A percentile compares a stretch with the other conserved stretches of the same genome.
Evolutionary conservation across 1,140 invertebrate species (phyloP).

Genomic region (Drosophila arawakana): DNA sequence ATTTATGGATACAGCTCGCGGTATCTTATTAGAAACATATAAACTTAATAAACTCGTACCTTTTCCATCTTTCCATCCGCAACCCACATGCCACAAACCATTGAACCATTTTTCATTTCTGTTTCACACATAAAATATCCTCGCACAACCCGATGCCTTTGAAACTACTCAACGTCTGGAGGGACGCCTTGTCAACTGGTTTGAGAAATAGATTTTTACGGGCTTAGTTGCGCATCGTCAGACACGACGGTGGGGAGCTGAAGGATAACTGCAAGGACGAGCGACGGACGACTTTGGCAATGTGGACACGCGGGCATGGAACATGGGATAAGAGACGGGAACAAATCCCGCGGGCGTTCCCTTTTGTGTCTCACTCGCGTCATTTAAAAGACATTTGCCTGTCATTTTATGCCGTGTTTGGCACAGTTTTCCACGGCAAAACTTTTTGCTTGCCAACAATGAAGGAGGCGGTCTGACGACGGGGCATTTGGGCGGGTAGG

Average conservation of each 20-base stretch:
- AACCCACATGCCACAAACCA: slow-evolving; percentile 13
- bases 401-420: slow-evolving; percentile 82
- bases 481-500: background rate
- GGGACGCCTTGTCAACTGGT: slow-evolving; percentile 76
- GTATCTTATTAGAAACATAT: slow-evolving; percentile 43
- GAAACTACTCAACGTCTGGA: slow-evolving; percentile 32
- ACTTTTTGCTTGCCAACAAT: slow-evolving; percentile 54
- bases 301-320: slow-evolving; percentile 26
- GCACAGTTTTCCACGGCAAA: slow-evolving; percentile 69
- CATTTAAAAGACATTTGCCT: slow-evolving; percentile 83
- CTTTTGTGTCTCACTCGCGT: slow-evolving; percentile 82
- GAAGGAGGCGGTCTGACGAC: background rate
- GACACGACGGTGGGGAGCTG: slow-evolving; percentile 52
- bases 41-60: slow-evolving; percentile 37
- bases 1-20: slow-evolving; percentile 34
- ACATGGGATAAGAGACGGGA: background rate
- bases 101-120: slow-evolving; percentile 48
- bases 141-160: slow-evolving; percentile 41
- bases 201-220: slow-evolving; percentile 83
- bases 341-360: slow-evolving; percentile 77
- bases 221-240: slow-evolving; percentile 81
- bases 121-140: slow-evolving; percentile 48
- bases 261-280: slow-evolving; percentile 1
- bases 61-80: slow-evolving; percentile 14
- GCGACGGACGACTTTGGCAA: slow-evolving; percentile 24